Evolutionary conservation across 37 sponge, comb jelly and placozoan species (phyloP), one percentile per base, ranked within the genome.

Genomic region (Amphimedon queenslandica): DNA sequence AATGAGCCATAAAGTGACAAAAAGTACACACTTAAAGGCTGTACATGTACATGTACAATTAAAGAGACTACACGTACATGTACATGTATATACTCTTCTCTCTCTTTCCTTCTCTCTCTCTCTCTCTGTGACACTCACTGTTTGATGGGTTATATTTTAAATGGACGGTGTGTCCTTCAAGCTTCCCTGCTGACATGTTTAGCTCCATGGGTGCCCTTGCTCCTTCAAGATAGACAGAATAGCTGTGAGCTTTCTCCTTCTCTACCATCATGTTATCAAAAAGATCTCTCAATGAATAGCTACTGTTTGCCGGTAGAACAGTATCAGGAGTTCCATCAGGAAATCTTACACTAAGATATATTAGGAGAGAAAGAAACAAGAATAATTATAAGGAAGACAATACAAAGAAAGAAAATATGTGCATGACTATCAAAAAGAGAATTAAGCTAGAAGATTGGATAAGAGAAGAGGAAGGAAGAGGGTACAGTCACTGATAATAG

Each of bases 231-330:
- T 53, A 77, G 23, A 84, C 58, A 10, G 72, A 63, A 39, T 77
- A 77, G 67, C 69, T 84, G n/a, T 71, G 64, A 11, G 55, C 67
- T 24, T 84, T 77, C 28, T 51, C 57, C 23, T n/a, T 63, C 11
- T 64, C 73, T 35, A 64, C 37, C 23, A 84, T 66, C 1, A 71
- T 63, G 1, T 37, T 51, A 21, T 39, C 67, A 36, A 77, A 72
- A 34, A 84, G 65, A 1, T 77, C 61, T 31, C 78, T 69, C 1
- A 77, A 65, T 0, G 84, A 38, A n/a, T 75, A 71, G 0, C 55
- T 55, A 30, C 73, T 73, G 57, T 84, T 73, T 4, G 84, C 84
- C 31, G 79, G 79, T 5, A 88, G 65, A 35, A 88, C 73, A 20
- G 42, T 71, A 47, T 82, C 83, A 42, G 72, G 56, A 0, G 71